Conservation (phyloP, 2,113 vertebrate genomes). For the Rhadina sibilatrix region DNA sequence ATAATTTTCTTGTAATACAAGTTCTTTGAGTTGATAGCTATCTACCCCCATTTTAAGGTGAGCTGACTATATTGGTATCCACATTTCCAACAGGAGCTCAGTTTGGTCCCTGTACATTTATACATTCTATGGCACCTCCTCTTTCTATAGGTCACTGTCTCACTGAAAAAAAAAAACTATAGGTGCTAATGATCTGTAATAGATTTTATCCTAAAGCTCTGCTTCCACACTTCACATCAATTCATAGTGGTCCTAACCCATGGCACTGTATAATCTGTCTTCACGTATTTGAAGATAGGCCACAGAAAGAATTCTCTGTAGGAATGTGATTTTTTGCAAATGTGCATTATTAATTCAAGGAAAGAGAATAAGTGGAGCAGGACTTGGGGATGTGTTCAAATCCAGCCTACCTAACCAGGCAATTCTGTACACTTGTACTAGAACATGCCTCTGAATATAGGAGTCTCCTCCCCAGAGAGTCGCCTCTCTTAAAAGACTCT, state of each 20-base stretch:
- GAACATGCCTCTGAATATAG: not conserved
- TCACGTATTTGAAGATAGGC: not conserved
- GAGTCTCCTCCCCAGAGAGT: not conserved
- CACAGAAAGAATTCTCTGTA: not conserved
- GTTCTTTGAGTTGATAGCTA: slow-evolving; percentile 9
- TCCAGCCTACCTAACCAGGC: not conserved
- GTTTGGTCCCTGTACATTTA: not conserved
- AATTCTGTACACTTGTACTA: not conserved
- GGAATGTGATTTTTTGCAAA: not conserved
- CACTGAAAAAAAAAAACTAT: not conserved
- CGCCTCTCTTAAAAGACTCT: not conserved
- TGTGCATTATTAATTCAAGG: not conserved
- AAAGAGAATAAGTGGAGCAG: not conserved
- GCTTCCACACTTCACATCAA: not conserved
- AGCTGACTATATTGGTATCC: not conserved
- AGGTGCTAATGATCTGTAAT: not conserved
- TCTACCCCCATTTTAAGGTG: not conserved
- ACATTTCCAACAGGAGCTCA: not conserved
- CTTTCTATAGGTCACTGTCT: not conserved
- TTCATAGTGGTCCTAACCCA: not conserved
- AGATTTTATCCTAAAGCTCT: not conserved
- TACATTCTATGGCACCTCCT: not conserved
- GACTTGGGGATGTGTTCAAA: not conserved
- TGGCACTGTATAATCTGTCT: not conserved
- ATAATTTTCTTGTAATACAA: slow-evolving; percentile 8